Percentiles rank a stretch among this genome's conserved stretches.
Conservation (phyloP, 2,113 vertebrate species). For the Philantomba maxwellii region DNA sequence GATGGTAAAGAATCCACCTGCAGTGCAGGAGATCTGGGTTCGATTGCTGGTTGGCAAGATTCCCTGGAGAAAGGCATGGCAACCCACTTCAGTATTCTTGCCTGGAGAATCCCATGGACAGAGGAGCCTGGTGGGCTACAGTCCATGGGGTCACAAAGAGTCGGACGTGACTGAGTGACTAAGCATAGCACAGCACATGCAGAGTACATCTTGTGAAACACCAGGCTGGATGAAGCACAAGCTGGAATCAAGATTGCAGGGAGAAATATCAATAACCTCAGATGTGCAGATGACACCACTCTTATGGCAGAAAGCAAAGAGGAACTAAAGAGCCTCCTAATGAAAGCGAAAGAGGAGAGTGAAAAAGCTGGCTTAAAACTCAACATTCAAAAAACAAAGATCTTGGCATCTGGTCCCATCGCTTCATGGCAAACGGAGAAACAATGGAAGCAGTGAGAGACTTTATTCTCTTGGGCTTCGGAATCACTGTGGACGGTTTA, state of each 20-base stretch:
- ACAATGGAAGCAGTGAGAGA: neutral
- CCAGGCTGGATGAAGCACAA: accelerated
- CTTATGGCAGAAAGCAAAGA: neutral
- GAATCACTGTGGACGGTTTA: neutral
- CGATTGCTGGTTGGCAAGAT: neutral
- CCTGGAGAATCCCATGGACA: neutral
- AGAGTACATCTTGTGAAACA: neutral
- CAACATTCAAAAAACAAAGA: neutral
- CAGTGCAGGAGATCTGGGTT: neutral
- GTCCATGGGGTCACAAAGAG: neutral
- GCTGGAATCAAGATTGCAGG: neutral
- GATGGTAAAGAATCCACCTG: neutral
- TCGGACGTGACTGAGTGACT: accelerated
- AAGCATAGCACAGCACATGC: neutral
- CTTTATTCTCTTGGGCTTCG: neutral
- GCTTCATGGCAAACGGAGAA: neutral
- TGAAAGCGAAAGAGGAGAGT: neutral
- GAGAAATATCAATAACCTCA: neutral
- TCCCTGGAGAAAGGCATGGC: neutral
- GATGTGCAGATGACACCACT: neutral
- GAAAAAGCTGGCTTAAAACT: neutral
- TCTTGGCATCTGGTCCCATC: neutral
- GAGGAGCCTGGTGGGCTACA: neutral
- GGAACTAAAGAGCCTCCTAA: neutral
- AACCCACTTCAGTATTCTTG: neutral